These are phyloP conservation scores for Sweltsa coloradensis DNA, from an alignment of 1,140 invertebrate species.

Conservation along the genomic window DNA sequence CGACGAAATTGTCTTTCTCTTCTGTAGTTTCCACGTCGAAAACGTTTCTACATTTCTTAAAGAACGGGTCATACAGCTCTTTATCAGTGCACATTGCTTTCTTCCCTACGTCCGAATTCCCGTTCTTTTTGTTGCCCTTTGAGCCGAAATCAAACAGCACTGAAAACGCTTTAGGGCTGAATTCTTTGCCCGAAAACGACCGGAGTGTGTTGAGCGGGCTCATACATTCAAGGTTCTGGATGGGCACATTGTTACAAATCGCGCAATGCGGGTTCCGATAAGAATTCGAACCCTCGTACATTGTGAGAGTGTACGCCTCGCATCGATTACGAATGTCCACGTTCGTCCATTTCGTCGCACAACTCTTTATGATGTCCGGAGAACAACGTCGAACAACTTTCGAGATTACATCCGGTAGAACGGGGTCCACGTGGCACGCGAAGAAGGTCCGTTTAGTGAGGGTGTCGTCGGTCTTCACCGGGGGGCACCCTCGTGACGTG, in stretches of 20 bases:
- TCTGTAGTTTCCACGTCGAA: constrained; percentile 23
- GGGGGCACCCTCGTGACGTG: too few species aligned
- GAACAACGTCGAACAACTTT: constrained; percentile 19
- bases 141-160: constrained; percentile 36
- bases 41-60: constrained; percentile 32
- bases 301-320: constrained; percentile 19
- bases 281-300: constrained; percentile 26
- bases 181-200: constrained; percentile 22
- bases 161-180: constrained; percentile 34
- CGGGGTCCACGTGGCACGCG: constrained; percentile 19
- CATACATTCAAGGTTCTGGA: constrained; percentile 29
- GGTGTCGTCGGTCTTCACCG: too few species aligned
- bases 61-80: constrained; percentile 39
- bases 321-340: constrained; percentile 17
- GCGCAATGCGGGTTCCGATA: constrained; percentile 45
- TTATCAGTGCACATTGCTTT: constrained; percentile 22
- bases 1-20: constrained; percentile 13
- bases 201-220: constrained; percentile 10
- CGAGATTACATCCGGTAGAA: constrained; percentile 17
- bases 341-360: constrained; percentile 26
- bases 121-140: too few species aligned
- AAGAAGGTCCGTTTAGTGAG: too few species aligned
- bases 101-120: constrained; percentile 27
- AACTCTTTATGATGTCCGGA: constrained; percentile 21
- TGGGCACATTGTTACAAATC: constrained; percentile 34